Evolutionary conservation across 2,888 invertebrate species (phyloP).

Genomic region (Torymus auratus): DNA sequence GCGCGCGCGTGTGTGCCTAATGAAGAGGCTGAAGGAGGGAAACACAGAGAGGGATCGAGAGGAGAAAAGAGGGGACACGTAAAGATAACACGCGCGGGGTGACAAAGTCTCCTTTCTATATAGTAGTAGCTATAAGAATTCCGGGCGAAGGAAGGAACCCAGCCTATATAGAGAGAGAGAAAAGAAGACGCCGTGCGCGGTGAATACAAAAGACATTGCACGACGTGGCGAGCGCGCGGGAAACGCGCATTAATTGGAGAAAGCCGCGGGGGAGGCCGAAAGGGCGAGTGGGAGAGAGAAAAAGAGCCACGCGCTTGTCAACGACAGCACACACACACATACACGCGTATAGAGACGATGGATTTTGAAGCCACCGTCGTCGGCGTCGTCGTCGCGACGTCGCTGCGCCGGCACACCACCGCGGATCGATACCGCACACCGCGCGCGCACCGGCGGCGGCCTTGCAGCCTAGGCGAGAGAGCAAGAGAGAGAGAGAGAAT

Average conservation of each 20-base stretch:
- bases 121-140: too few relatives aligned
- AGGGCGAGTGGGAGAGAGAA: not conserved
- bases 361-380: conserved; percentile 16
- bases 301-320: conserved; percentile 16
- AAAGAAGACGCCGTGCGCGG: not conserved
- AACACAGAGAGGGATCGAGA: too few relatives aligned
- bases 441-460: conserved; percentile 10
- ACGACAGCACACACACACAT: not conserved
- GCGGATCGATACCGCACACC: not conserved
- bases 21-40: too few relatives aligned
- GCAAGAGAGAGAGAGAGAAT: not conserved
- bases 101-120: too few relatives aligned
- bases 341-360: not conserved
- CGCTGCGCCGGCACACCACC: not conserved
- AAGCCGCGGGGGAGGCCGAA: too few relatives aligned
- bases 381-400: not conserved
- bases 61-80: too few relatives aligned
- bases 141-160: too few relatives aligned
- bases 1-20: too few relatives aligned
- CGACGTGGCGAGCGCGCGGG: too few relatives aligned
- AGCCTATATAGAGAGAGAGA: too few relatives aligned
- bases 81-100: too few relatives aligned
- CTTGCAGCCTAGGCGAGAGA: conserved; percentile 34
- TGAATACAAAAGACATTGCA: not conserved
- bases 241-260: conserved; percentile 6